Evolutionary conservation across 2,113 vertebrate genomes (phyloP), one percentile per base, ranked within the genome.

Genomic region (Cyanoderma ruficeps): DNA sequence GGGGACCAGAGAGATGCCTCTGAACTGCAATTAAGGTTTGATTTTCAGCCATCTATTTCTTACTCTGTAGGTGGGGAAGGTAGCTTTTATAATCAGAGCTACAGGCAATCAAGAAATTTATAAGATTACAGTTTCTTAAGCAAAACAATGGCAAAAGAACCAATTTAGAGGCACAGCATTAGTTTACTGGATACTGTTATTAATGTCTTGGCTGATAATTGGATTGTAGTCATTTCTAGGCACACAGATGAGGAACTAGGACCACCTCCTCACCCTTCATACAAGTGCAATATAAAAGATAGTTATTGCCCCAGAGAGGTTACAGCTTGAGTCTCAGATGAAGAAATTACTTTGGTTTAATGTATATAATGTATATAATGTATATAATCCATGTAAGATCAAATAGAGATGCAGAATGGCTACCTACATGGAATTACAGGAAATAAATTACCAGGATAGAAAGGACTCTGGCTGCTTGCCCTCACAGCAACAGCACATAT

Each of bases 61-160:
- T 61, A 87, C 68, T 81, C 90, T 57, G 56, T 77, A 61, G 56
- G 64, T 84, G 69, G 28, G 41, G 6, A 81, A 90, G 78, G 60
- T 53, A 72, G 52, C 10, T 93, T 87, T 95, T 85, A 77, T 91
- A 90, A 78, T 88, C 68, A 92, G 64, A 93, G 79, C 79, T 83
- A 78, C 4, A 7, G 52, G 64, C 72, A 92, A 57, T 81, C 9
- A 2, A 81, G 79, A 68, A 41, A 79, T 88, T 90, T 84, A 68
- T 93, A 81, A 41, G 76, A 89, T 93, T 94, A 95, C 18, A 16
- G 37, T 87, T 95, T 89, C 69, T 93, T 87, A 84, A 90, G 69
- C 44, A 81, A 89, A 93, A 61, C 44, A 89, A 55, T 78, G 35
- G 69, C 41, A 79, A 90, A 90, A 81, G 72, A 89, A 78, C 20